Evolutionary conservation across 2,888 invertebrate species (phyloP), one percentile per base, ranked within the genome.

Genomic region (Campoplex nolae): DNA sequence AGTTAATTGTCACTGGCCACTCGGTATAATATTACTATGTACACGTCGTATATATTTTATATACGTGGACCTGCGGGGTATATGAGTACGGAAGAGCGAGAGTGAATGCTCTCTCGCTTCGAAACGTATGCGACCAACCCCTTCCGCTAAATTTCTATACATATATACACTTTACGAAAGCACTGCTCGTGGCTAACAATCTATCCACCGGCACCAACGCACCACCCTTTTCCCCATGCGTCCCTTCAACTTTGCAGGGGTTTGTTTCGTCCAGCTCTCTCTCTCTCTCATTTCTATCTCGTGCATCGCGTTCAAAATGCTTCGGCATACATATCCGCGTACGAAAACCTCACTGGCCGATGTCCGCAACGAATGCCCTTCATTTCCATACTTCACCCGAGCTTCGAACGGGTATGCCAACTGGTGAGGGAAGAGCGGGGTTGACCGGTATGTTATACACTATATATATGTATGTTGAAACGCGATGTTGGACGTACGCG

Each of bases 371-470:
- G 93, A 93, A 92, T 93, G 93, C 93, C 93, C 93, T 92, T 94
- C 93, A 94, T 94, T 94, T 94, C 93, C 93, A 94, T 94, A 93
- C 93, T 92, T 93, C 92, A 91, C 90, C 90, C 92, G 90, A 82
- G 76, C 67, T 74, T 62, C 75, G 78, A 74, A 83, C 80, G 68
- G 82, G 76, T 80, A 70, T 54, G 35, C 56, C 56, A 65, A 70
- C 28, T 62, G 51, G 16, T 35, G 56, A 11, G 18, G 56, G 32
- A 38, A 35, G 48, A 18, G 23, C 28, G 42, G 28, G 42, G 45
- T 13, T 45, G 70, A 6, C 32, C 56, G 76, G 8, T 70, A 58
- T 70, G 32, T 71, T 62, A 70, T 58, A 58, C 28, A 23, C 23
- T 23, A 23, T 23, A 23, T 8, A 18, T 75, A 65, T 76, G 48